Percentiles rank a stretch among this genome's conserved stretches.
Conservation (phyloP, 1,140 invertebrate genomes). For the Meloidogyne exigua region DNA sequence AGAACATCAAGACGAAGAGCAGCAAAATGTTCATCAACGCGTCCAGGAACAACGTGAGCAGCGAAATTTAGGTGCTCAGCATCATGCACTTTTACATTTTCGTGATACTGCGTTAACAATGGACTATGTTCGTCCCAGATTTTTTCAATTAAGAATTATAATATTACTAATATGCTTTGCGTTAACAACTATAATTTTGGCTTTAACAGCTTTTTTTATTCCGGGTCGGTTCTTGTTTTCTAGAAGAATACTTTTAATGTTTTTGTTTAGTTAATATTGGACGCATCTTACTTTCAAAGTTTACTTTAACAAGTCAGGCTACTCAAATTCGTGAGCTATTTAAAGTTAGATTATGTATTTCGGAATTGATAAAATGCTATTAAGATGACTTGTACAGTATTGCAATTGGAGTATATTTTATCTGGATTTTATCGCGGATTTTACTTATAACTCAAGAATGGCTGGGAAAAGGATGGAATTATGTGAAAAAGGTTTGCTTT, state of each 20-base stretch:
- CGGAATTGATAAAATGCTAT: too few relatives aligned
- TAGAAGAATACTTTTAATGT: too few relatives aligned
- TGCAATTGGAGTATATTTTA: conserved; percentile 86
- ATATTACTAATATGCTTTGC: conserved; percentile 79
- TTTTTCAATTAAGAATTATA: conserved; percentile 76
- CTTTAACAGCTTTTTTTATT: conserved; percentile 79
- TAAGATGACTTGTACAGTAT: conserved; percentile 83
- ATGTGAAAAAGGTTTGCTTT: conserved; percentile 73
- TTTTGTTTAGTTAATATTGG: conserved; percentile 53
- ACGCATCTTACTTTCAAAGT: conserved; percentile 37
- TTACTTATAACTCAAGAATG: conserved; percentile 78
- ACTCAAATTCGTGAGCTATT: conserved; percentile 71
- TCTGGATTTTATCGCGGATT: conserved; percentile 80
- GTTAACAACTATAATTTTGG: conserved; percentile 78
- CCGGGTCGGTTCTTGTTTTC: conserved; percentile 70
- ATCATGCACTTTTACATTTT: conserved; percentile 68
- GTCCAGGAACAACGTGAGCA: conserved; percentile 16
- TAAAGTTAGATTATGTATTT: too few relatives aligned
- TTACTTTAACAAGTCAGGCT: conserved; percentile 48
- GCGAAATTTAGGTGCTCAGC: conserved; percentile 66
- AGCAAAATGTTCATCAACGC: neutral
- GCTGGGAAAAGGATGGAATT: conserved; percentile 80
- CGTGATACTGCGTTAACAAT: conserved; percentile 27
- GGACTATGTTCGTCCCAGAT: conserved; percentile 63
- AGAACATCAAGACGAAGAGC: neutral